Evolutionary conservation across 2,888 invertebrate genomes (phyloP), one percentile per base, ranked within the genome.

Genomic region (Synanthedon andrenaeformis): DNA sequence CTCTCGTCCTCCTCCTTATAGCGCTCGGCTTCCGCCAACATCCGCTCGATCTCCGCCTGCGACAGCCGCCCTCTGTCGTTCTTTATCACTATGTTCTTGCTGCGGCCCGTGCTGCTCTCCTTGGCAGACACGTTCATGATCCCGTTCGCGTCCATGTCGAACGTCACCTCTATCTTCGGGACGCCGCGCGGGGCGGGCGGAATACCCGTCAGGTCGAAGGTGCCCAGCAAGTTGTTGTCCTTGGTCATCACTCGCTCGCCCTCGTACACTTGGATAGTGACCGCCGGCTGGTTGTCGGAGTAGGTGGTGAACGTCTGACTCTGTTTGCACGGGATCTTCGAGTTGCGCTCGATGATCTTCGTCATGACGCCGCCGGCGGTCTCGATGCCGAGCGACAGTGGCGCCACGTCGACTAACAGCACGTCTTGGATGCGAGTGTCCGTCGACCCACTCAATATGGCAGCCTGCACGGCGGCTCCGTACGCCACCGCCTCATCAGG

Each of bases 51-150:
- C 23, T 23, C 23, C 23, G 23, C 23, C 23, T 23, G 23, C 4
- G 91, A 91, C 50, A 93, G 76, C 6, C 93, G 84, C 76, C 93
- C 56, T 13, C 45, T 51, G 52, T 56, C 23, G 72, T 93, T 93
- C 62, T 91, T 91, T 56, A 93, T 93, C 42, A 90, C 91, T 57
- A 93, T 92, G 61, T 90, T 90, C 66, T 89, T 91, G 10, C 88
- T 88, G 57, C 91, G 91, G 51, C 82, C 89, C 1, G 87, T 81
- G 53, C 85, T 79, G 65, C 83, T 84, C 51, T 89, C 89, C 55
- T 90, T 87, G 19, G 94, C 94, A 0, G 92, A 89, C 0, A 94
- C 94, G 68, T 93, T 93, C 59, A 93, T 71, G 54, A 92, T 92
- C 19, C 92, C 92, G 65, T 92, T 91, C 35, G 91, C 91, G 65